A percentile compares a stretch with the other conserved stretches of the same genome.
phyloP scores from a whole-genome alignment of 2,888 invertebrate species.

The Arge pagana region DNA sequence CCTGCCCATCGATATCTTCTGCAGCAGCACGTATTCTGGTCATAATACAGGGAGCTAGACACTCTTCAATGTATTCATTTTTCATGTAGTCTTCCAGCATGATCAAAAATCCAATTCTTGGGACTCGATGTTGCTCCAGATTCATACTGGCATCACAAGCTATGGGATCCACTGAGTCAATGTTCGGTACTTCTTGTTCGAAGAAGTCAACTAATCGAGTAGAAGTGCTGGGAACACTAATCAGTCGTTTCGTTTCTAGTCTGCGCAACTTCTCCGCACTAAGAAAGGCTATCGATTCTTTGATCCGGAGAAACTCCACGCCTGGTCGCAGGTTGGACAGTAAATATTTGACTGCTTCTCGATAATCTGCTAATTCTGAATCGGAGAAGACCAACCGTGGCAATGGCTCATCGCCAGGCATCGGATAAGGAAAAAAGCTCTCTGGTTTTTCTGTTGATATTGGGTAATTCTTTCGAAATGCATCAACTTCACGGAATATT shows the following conservation, averaged over 20 bases:
- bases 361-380: conserved; percentile 39
- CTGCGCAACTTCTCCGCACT: conserved; percentile 20
- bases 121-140: too few species aligned
- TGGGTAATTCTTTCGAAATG: conserved; percentile 41
- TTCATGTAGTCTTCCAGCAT: too few species aligned
- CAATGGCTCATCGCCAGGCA: conserved; percentile 32
- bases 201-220: neutral
- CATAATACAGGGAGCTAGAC: too few species aligned
- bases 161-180: too few species aligned
- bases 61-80: too few species aligned
- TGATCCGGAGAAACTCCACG: conserved; percentile 29
- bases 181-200: too few species aligned
- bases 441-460: conserved; percentile 28
- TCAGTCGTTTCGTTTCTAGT: conserved; percentile 22
- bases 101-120: too few species aligned
- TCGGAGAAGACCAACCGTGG: conserved; percentile 43
- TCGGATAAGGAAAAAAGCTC: conserved; percentile 45
- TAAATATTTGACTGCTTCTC: conserved; percentile 39
- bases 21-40: too few species aligned
- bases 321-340: conserved; percentile 27
- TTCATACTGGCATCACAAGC: too few species aligned
- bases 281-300: conserved; percentile 29
- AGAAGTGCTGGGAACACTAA: neutral
- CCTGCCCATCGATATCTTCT: too few species aligned
- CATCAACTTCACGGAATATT: conserved; percentile 45